Conservation (phyloP, 35 echinoderm and acorn worm genomes). For the Eucidaris tribuloides region DNA sequence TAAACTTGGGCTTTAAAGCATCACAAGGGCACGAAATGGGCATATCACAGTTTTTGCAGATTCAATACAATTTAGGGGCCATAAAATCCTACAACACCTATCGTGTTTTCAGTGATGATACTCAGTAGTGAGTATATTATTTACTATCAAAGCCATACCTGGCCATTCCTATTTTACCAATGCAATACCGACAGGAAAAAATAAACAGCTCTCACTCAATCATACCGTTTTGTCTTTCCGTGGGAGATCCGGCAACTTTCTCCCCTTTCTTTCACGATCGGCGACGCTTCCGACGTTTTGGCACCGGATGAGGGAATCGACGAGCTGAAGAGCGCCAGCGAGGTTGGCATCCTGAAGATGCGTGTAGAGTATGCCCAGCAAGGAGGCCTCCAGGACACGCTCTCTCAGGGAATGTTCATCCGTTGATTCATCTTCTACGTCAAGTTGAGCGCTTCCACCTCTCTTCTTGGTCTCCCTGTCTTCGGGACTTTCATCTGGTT, state of each 20-base stretch:
- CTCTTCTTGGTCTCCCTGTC: neutral
- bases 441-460: neutral
- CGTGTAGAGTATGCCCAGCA: conserved; percentile 86
- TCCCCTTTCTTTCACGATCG: conserved; percentile 36
- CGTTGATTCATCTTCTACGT: neutral
- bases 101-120: too few species aligned
- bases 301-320: conserved; percentile 71
- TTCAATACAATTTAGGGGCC: too few species aligned
- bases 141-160: too few species aligned
- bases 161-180: too few species aligned
- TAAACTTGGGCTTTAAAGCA: too few species aligned
- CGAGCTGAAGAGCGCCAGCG: conserved; percentile 47
- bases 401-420: neutral
- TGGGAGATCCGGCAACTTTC: neutral
- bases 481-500: too few species aligned
- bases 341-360: conserved; percentile 66
- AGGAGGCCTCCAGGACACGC: conserved; percentile 20
- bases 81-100: too few species aligned
- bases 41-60: too few species aligned
- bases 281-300: conserved; percentile 45
- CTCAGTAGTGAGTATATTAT: too few species aligned
- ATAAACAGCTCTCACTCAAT: too few species aligned
- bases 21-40: too few species aligned
- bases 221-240: conserved; percentile 11
- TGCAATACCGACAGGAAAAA: too few species aligned